Base-by-base conservation (phyloP, 2,797 vertebrate species). In the Corythornis leucogaster region DNA sequence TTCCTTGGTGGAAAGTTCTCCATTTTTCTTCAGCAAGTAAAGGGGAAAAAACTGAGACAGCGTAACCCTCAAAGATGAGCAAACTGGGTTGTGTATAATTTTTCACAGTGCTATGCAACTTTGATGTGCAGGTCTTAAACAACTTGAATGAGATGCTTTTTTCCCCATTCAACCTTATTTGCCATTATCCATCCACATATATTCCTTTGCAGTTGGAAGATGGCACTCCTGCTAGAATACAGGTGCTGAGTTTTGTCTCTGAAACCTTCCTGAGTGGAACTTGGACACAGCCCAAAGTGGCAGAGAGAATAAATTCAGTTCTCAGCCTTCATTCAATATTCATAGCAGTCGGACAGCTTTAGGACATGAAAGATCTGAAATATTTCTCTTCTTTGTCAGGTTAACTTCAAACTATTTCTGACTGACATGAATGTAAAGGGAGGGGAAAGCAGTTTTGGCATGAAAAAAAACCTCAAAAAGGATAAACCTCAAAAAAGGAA, bases 161-260 rank as follows among this genome's bases (percentile, higher is more conserved):
- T 96, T 51, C 84, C 78, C 77, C 35, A 51, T 94, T 96, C 92
- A 96, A 73, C 64, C 40, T 91, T 89, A 71, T 90, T 73, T 93
- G 51, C 84, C 79, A 78, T 59, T 87, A 63, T 69, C 89, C 40
- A 67, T 45, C 33, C 68, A 57, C 84, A 80, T 64, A 53, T 82
- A 82, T 80, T 88, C 33, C 77, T 50, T 81, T 69, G 46, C 90
- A 95, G 94, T 86, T 95, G 92, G 94, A 97, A 95, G 94, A 78
- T 35, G 89, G 51, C 68, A 77, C 33, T 94, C 67, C 78, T 87
- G 78, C 80, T 92, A 93, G 79, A 93, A 84, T 57, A 90, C 57
- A 96, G 93, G 15, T 89, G 80, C 62, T 87, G 26, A 94, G 70
- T 92, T 96, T 94, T 93, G 63, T 71, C 59, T 93, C 68, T 74